A percentile compares a stretch with the other conserved stretches of the same genome.
Evolutionary conservation across 1,140 invertebrate genomes (phyloP).

Genomic region (Mycetomoellerius zeteki): DNA sequence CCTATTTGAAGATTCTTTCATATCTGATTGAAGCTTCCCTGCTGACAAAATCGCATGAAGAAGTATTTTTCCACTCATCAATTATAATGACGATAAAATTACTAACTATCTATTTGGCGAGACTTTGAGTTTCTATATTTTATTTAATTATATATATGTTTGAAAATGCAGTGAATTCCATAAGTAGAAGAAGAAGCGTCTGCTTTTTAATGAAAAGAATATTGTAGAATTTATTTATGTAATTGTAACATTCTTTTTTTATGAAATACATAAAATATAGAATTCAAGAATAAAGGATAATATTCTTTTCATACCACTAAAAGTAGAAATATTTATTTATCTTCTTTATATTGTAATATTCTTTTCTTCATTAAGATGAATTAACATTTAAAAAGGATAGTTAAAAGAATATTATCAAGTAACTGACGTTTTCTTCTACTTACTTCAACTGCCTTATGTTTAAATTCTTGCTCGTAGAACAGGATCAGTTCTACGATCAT

Average conservation of each 20-base stretch:
- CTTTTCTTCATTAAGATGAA: neutral
- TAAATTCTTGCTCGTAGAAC: slow-evolving; percentile 7
- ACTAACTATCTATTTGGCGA: neutral
- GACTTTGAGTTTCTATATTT: neutral
- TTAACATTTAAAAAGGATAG: neutral
- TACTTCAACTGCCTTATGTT: neutral
- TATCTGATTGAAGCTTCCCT: neutral
- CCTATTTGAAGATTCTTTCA: neutral
- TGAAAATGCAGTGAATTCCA: neutral
- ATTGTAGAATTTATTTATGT: too few species aligned
- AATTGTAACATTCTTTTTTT: too few species aligned
- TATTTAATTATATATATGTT: neutral
- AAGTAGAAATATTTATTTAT: too few species aligned
- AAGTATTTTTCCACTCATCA: neutral
- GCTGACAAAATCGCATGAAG: neutral
- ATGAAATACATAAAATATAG: neutral
- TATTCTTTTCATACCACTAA: neutral
- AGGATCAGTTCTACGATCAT: slow-evolving; percentile 36
- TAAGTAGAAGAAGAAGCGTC: neutral
- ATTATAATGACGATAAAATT: neutral
- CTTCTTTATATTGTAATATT: neutral
- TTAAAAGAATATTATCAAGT: neutral
- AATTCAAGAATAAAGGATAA: neutral
- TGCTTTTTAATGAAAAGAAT: neutral
- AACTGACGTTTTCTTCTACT: neutral